These are phyloP conservation scores for Cassiopea andromeda DNA, from an alignment of 30 jellyfish, hydroid and myxozoan genomes.

Conservation along the genomic window DNA sequence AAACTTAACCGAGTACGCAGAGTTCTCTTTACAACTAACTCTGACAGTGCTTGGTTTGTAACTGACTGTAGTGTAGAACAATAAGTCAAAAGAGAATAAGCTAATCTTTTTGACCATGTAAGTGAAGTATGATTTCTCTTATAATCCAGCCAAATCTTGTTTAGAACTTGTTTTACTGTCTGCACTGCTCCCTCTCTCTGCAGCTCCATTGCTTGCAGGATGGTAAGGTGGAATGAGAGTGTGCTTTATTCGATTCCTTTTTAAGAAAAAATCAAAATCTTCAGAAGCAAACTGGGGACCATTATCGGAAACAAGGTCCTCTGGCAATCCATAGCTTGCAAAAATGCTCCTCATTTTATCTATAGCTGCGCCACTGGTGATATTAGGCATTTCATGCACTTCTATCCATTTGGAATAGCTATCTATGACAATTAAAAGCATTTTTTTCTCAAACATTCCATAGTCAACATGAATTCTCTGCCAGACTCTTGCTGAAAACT, in stretches of 20 bases:
- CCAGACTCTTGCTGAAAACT: slow-evolving; percentile 35
- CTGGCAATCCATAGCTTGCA: slow-evolving; percentile 60
- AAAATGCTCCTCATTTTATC: slow-evolving; percentile 35
- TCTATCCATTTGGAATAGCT: slow-evolving; percentile 60
- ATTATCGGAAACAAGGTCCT: slow-evolving; percentile 52
- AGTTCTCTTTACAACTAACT: slow-evolving; percentile 40
- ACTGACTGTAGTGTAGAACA: slow-evolving; percentile 60
- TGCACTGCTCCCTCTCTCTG: slow-evolving; percentile 28
- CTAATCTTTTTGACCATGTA: slow-evolving; percentile 39
- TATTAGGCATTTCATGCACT: slow-evolving; percentile 32
- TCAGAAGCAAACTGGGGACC: slow-evolving; percentile 42
- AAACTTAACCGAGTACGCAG: slow-evolving; percentile 53
- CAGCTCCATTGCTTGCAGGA: slow-evolving; percentile 46
- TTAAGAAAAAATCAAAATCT: slow-evolving; percentile 18
- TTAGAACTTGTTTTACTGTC: slow-evolving; percentile 39
- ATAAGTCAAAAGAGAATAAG: slow-evolving; percentile 30
- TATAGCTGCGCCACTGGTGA: slow-evolving; percentile 58
- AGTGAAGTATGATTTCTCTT: slow-evolving; percentile 32
- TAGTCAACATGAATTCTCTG: slow-evolving; percentile 42
- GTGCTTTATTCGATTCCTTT: slow-evolving; percentile 15
- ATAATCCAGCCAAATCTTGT: slow-evolving; percentile 33
- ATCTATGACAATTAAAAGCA: slow-evolving; percentile 7
- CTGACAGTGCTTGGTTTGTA: slow-evolving; percentile 67
- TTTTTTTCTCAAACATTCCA: slow-evolving; percentile 14
- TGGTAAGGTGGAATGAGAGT: slow-evolving; percentile 28